A percentile compares a stretch with the other conserved stretches of the same genome.
Evolutionary conservation across 2,888 invertebrate species (phyloP).

Genomic region (Spodoptera littoralis): DNA sequence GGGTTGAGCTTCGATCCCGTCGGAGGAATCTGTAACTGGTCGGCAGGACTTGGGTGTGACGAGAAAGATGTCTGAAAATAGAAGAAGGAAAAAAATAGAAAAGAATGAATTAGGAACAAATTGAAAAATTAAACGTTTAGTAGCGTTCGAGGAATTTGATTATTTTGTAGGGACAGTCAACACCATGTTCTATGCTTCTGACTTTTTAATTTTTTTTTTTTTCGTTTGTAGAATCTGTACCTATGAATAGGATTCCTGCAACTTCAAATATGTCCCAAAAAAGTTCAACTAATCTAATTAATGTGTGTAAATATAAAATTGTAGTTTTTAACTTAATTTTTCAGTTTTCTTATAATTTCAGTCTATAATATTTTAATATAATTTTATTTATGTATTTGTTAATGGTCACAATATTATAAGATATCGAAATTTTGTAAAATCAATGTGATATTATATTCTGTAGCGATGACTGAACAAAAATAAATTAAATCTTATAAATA

Average conservation of each 20-base stretch:
- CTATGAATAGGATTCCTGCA: no score
- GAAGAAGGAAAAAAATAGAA: background rate
- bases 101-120: slow-evolving; percentile 22
- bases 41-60: slow-evolving; percentile 93
- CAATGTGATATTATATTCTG: slow-evolving; percentile 55
- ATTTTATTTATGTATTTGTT: slow-evolving; percentile 29
- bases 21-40: slow-evolving; percentile 97
- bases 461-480: slow-evolving; percentile 66
- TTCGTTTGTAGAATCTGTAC: no score
- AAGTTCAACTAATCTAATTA: slow-evolving; percentile 11
- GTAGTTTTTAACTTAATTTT: slow-evolving; percentile 26
- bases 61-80: slow-evolving; percentile 79
- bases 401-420: background rate
- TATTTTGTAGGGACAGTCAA: background rate
- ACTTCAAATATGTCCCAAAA: slow-evolving; percentile 11
- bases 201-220: no score
- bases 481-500: slow-evolving; percentile 56
- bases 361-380: slow-evolving; percentile 18
- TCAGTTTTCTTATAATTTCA: slow-evolving; percentile 21
- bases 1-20: slow-evolving; percentile 96
- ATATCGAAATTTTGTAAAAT: slow-evolving; percentile 37
- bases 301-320: slow-evolving; percentile 43
- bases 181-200: background rate
- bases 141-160: slow-evolving; percentile 2
- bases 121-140: slow-evolving; percentile 13